phyloP scores from a whole-genome alignment of 2,888 invertebrate genomes.

The Hyposoter dolosus region DNA sequence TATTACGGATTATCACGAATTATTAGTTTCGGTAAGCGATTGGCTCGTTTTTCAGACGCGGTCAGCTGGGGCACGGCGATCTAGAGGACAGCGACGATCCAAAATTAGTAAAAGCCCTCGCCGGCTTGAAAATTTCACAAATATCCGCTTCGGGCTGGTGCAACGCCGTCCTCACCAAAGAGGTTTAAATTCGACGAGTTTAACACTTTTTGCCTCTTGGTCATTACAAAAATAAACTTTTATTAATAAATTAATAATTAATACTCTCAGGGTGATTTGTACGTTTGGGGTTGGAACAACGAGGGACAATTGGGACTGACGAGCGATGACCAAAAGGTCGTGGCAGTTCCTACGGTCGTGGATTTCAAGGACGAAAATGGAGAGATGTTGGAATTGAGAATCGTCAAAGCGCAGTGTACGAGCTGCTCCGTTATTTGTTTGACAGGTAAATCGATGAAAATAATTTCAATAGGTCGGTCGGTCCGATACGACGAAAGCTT shows the following conservation, averaged over 20 bases:
- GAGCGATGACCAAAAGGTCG: slow-evolving; percentile 83
- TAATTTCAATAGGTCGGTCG: background rate
- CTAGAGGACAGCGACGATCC: slow-evolving; percentile 89
- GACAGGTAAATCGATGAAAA: slow-evolving; percentile 84
- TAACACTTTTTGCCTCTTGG: background rate
- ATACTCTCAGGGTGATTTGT: slow-evolving; percentile 89
- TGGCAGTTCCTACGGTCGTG: slow-evolving; percentile 86
- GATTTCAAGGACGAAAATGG: slow-evolving; percentile 82
- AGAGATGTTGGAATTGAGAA: slow-evolving; percentile 79
- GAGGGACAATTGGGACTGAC: slow-evolving; percentile 92
- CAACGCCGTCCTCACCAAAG: slow-evolving; percentile 90
- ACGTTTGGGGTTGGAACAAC: slow-evolving; percentile 97
- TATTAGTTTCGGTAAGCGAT: too few species aligned
- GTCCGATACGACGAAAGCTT: background rate
- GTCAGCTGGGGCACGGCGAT: slow-evolving; percentile 94
- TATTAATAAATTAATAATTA: slow-evolving; percentile 20
- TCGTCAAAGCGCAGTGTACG: slow-evolving; percentile 89
- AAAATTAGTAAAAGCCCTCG: slow-evolving; percentile 89
- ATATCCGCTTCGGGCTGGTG: slow-evolving; percentile 96
- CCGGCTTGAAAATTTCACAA: slow-evolving; percentile 90
- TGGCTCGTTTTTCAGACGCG: slow-evolving; percentile 88
- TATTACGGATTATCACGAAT: too few species aligned
- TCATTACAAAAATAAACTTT: background rate
- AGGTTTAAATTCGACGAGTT: slow-evolving; percentile 72
- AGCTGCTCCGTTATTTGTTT: slow-evolving; percentile 90